Percentiles rank a stretch among this genome's conserved stretches.
These are phyloP conservation scores for Xiphias gladius DNA, from an alignment of 2,113 vertebrate species.

Conservation along the genomic window DNA sequence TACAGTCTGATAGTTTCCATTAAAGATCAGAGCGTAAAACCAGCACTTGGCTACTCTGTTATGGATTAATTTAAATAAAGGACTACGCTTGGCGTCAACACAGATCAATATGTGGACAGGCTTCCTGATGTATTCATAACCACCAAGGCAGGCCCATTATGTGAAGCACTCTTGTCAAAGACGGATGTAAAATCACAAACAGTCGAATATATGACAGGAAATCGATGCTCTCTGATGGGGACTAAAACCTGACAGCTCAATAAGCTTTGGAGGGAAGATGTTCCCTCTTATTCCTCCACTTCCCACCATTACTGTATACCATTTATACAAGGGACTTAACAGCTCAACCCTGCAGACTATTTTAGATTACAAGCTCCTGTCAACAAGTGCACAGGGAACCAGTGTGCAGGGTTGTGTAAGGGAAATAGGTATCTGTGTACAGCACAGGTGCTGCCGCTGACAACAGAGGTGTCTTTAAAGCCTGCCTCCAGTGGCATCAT, in stretches of 20 bases:
- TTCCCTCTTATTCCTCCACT: constrained; percentile 33
- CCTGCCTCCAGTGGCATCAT: constrained; percentile 24
- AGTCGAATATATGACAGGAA: constrained; percentile 67
- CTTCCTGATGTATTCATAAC: constrained; percentile 69
- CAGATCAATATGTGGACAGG: constrained; percentile 68
- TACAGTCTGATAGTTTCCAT: constrained; percentile 45
- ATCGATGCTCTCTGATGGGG: constrained; percentile 69
- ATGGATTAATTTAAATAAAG: constrained; percentile 72
- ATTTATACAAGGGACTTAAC: constrained; percentile 67
- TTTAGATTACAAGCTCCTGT: constrained; percentile 73
- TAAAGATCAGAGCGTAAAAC: constrained; percentile 66
- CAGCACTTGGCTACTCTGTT: constrained; percentile 44
- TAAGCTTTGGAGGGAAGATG: constrained; percentile 65
- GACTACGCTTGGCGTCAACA: constrained; percentile 58
- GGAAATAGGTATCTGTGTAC: constrained; percentile 13
- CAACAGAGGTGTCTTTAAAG: constrained; percentile 38
- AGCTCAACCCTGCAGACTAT: constrained; percentile 64
- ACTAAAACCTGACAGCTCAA: constrained; percentile 80
- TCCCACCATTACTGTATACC: constrained; percentile 42
- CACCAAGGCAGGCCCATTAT: constrained; percentile 59
- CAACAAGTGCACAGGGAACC: constrained; percentile 60
- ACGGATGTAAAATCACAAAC: constrained; percentile 42
- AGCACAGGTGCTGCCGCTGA: constrained; percentile 13
- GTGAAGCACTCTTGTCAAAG: constrained; percentile 37
- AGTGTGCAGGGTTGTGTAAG: constrained; percentile 31